phyloP scores from a whole-genome alignment of 1,140 invertebrate genomes.

The Pinna nobilis region DNA sequence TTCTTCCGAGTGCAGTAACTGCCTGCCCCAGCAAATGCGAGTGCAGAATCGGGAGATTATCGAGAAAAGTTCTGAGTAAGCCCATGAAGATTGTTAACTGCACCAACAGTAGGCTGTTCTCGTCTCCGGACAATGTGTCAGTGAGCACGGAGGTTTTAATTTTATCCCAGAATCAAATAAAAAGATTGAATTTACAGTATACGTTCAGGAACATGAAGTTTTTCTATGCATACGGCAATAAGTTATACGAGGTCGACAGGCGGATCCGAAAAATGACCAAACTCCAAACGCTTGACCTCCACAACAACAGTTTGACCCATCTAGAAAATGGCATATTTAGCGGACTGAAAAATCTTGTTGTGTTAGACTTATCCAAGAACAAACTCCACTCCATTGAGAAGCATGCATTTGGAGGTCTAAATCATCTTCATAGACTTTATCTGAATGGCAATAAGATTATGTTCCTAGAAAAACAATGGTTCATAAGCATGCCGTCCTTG shows the following conservation, averaged over 20 bases:
- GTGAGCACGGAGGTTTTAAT: conserved; percentile 57
- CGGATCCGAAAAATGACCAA: conserved; percentile 52
- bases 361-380: conserved; percentile 63
- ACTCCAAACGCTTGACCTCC: conserved; percentile 57
- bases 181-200: conserved; percentile 52
- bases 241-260: conserved; percentile 51
- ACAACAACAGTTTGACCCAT: conserved; percentile 52
- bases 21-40: conserved; percentile 39
- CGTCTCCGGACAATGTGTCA: conserved; percentile 53
- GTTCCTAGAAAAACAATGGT: conserved; percentile 57
- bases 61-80: neutral
- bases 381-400: conserved; percentile 56
- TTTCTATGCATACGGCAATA: conserved; percentile 64
- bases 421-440: conserved; percentile 57
- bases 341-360: conserved; percentile 57
- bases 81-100: conserved; percentile 66
- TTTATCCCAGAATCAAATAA: conserved; percentile 57
- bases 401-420: conserved; percentile 62
- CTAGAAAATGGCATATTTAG: conserved; percentile 62
- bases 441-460: conserved; percentile 60
- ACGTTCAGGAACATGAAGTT: conserved; percentile 41
- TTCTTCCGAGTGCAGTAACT: too few relatives aligned
- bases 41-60: conserved; percentile 25
- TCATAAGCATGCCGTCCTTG: conserved; percentile 59
- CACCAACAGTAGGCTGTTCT: conserved; percentile 34